Base-by-base conservation (phyloP, 2,113 vertebrate species). In the Ammodytes marinus region DNA sequence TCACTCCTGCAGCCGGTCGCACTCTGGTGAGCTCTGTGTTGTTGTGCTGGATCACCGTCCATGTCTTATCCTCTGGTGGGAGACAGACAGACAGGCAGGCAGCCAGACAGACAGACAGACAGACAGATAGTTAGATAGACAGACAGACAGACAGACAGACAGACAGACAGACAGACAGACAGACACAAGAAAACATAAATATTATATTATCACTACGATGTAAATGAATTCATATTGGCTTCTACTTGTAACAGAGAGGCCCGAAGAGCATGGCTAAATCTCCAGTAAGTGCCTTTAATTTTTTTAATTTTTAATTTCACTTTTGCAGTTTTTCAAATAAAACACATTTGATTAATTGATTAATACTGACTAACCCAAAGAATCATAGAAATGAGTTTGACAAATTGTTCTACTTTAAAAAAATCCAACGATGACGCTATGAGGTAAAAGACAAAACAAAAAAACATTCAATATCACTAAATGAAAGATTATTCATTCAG, bases 21-120 rank as follows among this genome's bases (percentile, higher is more conserved):
- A 97, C 92, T 93, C 94, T 95, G 45, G 95, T 97, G 79, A 97
- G 82, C 67, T 97, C 96, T 0, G 96, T 96, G 93, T 95, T 96
- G 70, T 99, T 98, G 93, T 99, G 98, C 35, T 96, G 96, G 73
- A 99, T 88, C 90, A 97, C 85, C 86, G 96, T 96, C 97, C 97
- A 97, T 0, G 96, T 96, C 59, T 95, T 93, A 85, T 96, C 91
- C 80, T 91, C 91, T 93, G 76, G 27, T 27, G 27, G 27, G 27
- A 27, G 27, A 27, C n/a, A 47, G 11, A 55, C 0, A n/a, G n/a
- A 59, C 8, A 63, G 6, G 61, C n/a, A 27, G 27, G 2, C n/a
- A 47, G 11, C 52, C 0, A 27, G n/a, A 54, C 8, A 63, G 6
- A 65, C n/a, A 27, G 27, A 27, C n/a, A 47, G 11, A 55, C 0